Conservation (phyloP, 1,140 invertebrate genomes). For the Drosophila baimaii region DNA sequence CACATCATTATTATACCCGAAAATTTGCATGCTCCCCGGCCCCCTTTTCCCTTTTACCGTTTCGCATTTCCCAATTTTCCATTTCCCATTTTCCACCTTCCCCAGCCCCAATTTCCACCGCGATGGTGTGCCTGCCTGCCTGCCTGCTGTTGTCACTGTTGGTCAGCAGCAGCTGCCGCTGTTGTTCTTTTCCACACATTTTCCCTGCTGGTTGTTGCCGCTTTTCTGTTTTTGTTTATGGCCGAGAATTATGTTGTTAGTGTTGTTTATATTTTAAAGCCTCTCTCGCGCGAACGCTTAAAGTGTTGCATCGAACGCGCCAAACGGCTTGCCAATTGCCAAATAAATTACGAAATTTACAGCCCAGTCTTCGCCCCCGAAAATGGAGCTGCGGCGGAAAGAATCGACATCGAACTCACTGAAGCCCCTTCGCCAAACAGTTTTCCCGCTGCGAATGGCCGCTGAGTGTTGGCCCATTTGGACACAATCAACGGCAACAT, state of each 20-base stretch:
- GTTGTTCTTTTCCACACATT: slow-evolving; percentile 39
- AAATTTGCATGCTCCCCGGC: slow-evolving; percentile 40
- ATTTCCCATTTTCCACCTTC: slow-evolving; percentile 6
- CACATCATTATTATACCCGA: slow-evolving; percentile 54
- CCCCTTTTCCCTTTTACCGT: not conserved
- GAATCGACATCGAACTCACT: slow-evolving; percentile 39
- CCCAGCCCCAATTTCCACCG: not conserved
- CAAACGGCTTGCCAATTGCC: slow-evolving; percentile 71
- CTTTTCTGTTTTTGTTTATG: slow-evolving; percentile 66
- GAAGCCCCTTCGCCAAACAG: slow-evolving; percentile 31
- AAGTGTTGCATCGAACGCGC: slow-evolving; percentile 49
- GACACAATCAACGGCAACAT: slow-evolving; percentile 79
- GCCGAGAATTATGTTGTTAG: slow-evolving; percentile 75
- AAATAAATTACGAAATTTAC: slow-evolving; percentile 80
- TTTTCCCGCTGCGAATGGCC: slow-evolving; percentile 47
- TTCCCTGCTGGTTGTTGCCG: slow-evolving; percentile 19
- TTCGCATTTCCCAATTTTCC: slow-evolving; percentile 13
- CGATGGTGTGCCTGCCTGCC: not conserved
- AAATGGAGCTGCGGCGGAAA: not conserved
- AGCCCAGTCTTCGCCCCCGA: slow-evolving; percentile 30
- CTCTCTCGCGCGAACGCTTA: slow-evolving; percentile 45
- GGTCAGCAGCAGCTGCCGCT: slow-evolving; percentile 44
- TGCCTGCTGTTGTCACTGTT: slow-evolving; percentile 65
- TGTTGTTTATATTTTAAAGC: slow-evolving; percentile 66
- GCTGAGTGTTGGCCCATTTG: slow-evolving; percentile 62